A percentile compares a stretch with the other conserved stretches of the same genome.
Evolutionary conservation across 64 coral and sea anemone genomes (phyloP).

Genomic region (Stylophora pistillata): DNA sequence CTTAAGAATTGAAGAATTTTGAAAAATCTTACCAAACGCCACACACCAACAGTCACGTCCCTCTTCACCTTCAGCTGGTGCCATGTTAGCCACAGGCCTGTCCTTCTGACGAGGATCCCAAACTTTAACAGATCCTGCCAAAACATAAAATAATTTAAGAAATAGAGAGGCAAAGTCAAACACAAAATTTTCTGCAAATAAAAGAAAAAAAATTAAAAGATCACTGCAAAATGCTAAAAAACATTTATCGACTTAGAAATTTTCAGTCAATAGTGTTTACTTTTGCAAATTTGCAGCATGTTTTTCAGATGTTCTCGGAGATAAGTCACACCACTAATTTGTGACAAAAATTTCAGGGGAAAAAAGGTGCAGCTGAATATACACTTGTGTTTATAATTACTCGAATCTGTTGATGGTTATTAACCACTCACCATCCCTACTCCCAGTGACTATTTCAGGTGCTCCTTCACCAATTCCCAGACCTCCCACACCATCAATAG

Average conservation of each 20-base stretch:
- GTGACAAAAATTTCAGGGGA: too few relatives aligned
- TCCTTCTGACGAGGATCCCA: slow-evolving; percentile 99
- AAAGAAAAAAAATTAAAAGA: too few relatives aligned
- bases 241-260: too few relatives aligned
- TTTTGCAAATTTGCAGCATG: too few relatives aligned
- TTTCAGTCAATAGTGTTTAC: too few relatives aligned
- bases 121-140: slow-evolving; percentile 94
- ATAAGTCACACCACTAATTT: too few relatives aligned
- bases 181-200: background rate
- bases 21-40: slow-evolving; percentile 80
- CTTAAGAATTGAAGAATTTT: background rate
- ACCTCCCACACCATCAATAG: slow-evolving; percentile 94
- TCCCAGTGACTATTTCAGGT: slow-evolving; percentile 95
- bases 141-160: background rate
- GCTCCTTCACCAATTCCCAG: slow-evolving; percentile 93
- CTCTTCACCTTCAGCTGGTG: slow-evolving; percentile 86
- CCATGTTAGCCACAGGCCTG: slow-evolving; percentile 94
- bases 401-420: background rate
- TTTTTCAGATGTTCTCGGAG: too few relatives aligned
- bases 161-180: too few relatives aligned
- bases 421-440: slow-evolving; percentile 83
- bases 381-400: background rate
- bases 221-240: too few relatives aligned
- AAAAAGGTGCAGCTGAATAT: too few relatives aligned
- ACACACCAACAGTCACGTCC: slow-evolving; percentile 97